Conservation (phyloP, 1,140 invertebrate species). For the Acromyrmex charruanus region DNA sequence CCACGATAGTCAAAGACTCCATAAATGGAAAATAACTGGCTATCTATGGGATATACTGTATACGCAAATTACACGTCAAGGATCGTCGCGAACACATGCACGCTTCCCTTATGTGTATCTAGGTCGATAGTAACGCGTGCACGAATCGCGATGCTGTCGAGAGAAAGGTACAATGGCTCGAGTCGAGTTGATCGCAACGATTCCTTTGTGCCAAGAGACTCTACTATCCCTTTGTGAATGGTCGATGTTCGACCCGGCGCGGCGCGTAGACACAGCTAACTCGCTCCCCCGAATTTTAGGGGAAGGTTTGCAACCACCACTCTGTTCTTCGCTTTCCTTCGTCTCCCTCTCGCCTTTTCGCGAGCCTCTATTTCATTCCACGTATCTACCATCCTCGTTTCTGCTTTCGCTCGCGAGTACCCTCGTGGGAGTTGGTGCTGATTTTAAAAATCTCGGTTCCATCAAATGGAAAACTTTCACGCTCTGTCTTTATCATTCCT, state of each 20-base stretch:
- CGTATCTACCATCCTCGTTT: conserved; percentile 21
- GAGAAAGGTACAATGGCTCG: conserved; percentile 55
- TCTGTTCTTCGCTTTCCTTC: conserved; percentile 34
- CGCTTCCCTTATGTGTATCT: conserved; percentile 12
- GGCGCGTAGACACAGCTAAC: conserved; percentile 65
- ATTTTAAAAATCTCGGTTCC: conserved; percentile 3
- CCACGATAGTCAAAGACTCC: not conserved
- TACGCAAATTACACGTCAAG: not conserved
- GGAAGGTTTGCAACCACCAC: conserved; percentile 53
- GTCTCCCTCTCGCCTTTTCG: conserved; percentile 9
- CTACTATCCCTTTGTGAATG: conserved; percentile 66
- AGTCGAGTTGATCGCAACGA: conserved; percentile 70
- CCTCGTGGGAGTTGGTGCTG: conserved; percentile 34
- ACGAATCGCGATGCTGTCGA: conserved; percentile 58
- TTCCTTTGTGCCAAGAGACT: conserved; percentile 63
- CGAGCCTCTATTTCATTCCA: conserved; percentile 30
- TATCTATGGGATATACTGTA: not conserved
- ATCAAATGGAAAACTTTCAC: not conserved
- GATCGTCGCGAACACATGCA: not conserved
- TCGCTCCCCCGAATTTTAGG: conserved; percentile 59
- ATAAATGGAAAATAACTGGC: not conserved
- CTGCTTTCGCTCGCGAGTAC: not conserved
- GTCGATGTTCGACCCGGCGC: conserved; percentile 55
- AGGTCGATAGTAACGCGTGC: conserved; percentile 46
- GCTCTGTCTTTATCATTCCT: not conserved